Base-by-base conservation (phyloP, 2,888 invertebrate species). In the Deilephila elpenor region DNA sequence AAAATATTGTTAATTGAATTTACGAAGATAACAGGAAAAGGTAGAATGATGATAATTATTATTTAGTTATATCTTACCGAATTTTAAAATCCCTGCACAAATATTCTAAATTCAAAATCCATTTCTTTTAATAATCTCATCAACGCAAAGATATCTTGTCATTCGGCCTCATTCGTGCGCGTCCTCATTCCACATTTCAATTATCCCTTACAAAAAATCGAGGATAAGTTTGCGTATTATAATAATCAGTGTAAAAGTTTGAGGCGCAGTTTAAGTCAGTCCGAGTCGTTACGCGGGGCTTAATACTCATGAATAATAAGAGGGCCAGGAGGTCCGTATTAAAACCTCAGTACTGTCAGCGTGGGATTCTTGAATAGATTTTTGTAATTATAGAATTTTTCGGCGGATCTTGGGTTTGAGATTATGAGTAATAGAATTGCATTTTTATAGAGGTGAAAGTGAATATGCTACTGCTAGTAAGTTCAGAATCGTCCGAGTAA, bases 241-340 rank as follows among this genome's bases (percentile, higher is more conserved):
- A 71, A 64, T 67, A 70, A 76, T 73, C 75, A 75, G 73, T 71
- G 73, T 71, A 75, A 72, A 74, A 72, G 67, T 72, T 75, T 64
- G 51, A 67, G 67, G 67, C 67, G 11, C 73, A 74, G 77, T 77
- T 80, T 74, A 75, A 78, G 77, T 77, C 80, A 79, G 79, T 76
- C 78, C 72, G 71, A 72, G 72, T 74, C 74, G 76, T 73, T 73
- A 70, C 60, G 73, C 32, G 29, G 34, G 72, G 73, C 71, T 72
- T 76, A 71, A 73, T 75, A 74, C 74, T 72, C 74, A 77, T 80
- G 78, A 80, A 80, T 79, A 78, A 76, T 79, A 76, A 80, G 77
- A 17, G 34, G 25, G 29, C 44, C 70, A 67, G 60, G 71, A 71
- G 56, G 56, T 61, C 71, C 73, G 62, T 44, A 67, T 67, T 67